These are phyloP conservation scores for Magallana gigas DNA, from an alignment of 1,140 invertebrate species.

Conservation along the genomic window DNA sequence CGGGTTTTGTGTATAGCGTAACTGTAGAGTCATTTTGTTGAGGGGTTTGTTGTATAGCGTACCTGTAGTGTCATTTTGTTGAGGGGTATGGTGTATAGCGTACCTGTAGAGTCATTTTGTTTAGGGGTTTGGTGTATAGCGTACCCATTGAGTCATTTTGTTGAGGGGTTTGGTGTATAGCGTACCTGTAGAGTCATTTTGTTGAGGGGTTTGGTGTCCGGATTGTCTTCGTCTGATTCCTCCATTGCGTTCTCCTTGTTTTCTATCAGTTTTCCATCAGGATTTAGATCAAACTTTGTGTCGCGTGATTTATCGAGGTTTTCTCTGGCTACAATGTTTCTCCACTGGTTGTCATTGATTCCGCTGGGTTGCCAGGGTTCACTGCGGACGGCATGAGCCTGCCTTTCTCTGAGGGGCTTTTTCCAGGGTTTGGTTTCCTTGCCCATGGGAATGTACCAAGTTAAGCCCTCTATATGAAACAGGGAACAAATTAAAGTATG, in stretches of 20 bases:
- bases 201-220: slow-evolving; percentile 50
- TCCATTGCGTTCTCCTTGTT: slow-evolving; percentile 51
- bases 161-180: not conserved
- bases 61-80: too few relatives aligned
- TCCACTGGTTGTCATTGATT: slow-evolving; percentile 56
- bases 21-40: too few relatives aligned
- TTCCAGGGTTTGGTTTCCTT: slow-evolving; percentile 65
- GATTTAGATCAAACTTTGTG: slow-evolving; percentile 64
- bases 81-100: too few relatives aligned
- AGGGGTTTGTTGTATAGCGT: too few relatives aligned
- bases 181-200: slow-evolving; percentile 65
- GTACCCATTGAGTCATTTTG: not conserved
- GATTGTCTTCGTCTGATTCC: slow-evolving; percentile 59
- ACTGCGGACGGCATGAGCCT: slow-evolving; percentile 61
- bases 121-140: not conserved
- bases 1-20: too few relatives aligned
- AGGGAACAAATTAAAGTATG: too few relatives aligned
- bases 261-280: slow-evolving; percentile 59
- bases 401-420: slow-evolving; percentile 68
- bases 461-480: slow-evolving; percentile 50
- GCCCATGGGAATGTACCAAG: slow-evolving; percentile 71
- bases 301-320: slow-evolving; percentile 61
- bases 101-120: not conserved
- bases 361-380: slow-evolving; percentile 63
- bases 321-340: slow-evolving; percentile 60